Base-by-base conservation (phyloP, 2,797 vertebrate species). In the Protonibea diacanthus region DNA sequence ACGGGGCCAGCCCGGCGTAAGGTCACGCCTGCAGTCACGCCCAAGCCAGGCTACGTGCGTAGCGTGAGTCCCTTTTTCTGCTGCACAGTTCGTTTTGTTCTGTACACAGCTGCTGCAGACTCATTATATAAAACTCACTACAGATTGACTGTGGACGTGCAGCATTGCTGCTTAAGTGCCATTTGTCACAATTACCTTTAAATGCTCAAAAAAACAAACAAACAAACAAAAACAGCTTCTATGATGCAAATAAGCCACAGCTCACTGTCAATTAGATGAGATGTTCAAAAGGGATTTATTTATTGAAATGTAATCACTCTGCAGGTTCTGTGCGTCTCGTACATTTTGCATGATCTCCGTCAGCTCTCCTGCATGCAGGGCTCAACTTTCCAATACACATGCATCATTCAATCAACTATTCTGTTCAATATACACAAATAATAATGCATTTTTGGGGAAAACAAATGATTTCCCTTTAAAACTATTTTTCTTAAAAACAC, bases 401-500 rank as follows among this genome's bases (percentile, higher is more conserved):
- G 10, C 25, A 29, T 44, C 23, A 68, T 48, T 55, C 63, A 70
- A 57, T 57, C 45, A 80, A 52, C 29, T 60, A 21, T 68, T 76
- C 23, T 78, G 55, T 63, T 80, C 72, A 76, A 66, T 88, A 85
- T 88, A 82, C 74, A 92, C 71, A 84, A 53, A 72, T n/a, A 81
- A 82, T 60, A 66, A 74, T 42, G 88, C 21, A 76, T 77, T 80
- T 76, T 53, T 48, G 52, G 78, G 55, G 79, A 82, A 76, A 78
- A 71, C 47, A 61, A 29, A 4, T 6, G 2, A 67, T 57, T 60
- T 78, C 51, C 51, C 38, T 76, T 67, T 53, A 17, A 82, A 73
- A 69, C 58, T n/a, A 29, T 45, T 8, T 65, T 25, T 62, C 17
- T 71, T 65, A 69, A 79, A 76, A 76, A 83, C 67, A 85, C 23